phyloP scores from a whole-genome alignment of 2,113 vertebrate genomes.

The Caranx melampygus region DNA sequence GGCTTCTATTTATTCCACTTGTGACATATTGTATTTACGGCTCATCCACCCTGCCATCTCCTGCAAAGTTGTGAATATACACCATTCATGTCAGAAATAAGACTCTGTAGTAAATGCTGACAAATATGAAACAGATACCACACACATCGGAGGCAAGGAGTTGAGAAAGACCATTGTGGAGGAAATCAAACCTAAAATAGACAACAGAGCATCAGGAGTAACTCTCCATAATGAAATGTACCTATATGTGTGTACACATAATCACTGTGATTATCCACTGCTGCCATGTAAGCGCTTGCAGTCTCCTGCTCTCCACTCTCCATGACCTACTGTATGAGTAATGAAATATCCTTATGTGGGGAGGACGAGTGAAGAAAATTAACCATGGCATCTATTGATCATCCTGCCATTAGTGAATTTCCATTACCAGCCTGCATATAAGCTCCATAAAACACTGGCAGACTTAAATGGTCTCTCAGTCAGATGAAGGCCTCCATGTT shows the following conservation, averaged over 20 bases:
- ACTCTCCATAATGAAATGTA: not conserved
- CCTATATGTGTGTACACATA: not conserved
- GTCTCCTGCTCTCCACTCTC: conserved; percentile 10
- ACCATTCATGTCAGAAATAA: not conserved
- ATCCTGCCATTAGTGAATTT: conserved; percentile 76
- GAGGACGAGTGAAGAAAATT: conserved; percentile 48
- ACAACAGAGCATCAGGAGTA: not conserved
- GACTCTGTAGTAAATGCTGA: not conserved
- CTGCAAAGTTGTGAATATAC: conserved; percentile 5
- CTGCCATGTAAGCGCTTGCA: conserved; percentile 17
- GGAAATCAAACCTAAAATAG: not conserved
- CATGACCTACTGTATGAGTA: conserved; percentile 42
- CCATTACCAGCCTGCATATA: conserved; percentile 74
- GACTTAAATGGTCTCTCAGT: conserved; percentile 72
- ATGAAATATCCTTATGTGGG: conserved; percentile 48
- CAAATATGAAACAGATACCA: not conserved
- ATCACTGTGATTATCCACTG: conserved; percentile 5
- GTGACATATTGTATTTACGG: not conserved
- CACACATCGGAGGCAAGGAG: not conserved
- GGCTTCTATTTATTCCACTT: not conserved
- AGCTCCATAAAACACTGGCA: conserved; percentile 57
- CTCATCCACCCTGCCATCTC: not conserved
- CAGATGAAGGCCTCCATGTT: conserved; percentile 64
- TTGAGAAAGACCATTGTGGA: not conserved
- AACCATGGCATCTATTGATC: conserved; percentile 76